Evolutionary conservation across 2,888 invertebrate genomes (phyloP).

Genomic region (Eustalomyia histrio): DNA sequence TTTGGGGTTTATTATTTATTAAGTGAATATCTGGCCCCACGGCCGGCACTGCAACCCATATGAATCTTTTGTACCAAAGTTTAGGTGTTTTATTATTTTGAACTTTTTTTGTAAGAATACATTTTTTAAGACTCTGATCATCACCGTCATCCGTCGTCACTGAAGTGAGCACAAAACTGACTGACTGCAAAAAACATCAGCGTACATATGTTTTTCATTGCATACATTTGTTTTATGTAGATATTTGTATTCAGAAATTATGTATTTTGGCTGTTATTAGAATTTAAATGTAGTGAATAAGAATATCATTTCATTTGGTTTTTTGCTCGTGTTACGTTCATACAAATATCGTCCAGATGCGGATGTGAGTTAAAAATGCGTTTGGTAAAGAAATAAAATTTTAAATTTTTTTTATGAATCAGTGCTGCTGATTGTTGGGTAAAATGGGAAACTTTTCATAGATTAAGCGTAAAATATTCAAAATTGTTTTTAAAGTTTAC

Average conservation of each 20-base stretch:
- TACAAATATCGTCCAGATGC: slow-evolving; percentile 50
- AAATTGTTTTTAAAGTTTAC: no score
- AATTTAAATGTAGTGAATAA: slow-evolving; percentile 7
- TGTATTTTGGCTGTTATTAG: not conserved
- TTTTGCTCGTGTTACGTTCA: not conserved
- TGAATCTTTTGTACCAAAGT: no score
- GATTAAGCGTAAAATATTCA: no score
- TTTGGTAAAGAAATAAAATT: no score
- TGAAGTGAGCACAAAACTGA: slow-evolving; percentile 18
- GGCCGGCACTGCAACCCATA: no score
- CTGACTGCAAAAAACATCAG: not conserved
- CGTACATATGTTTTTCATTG: slow-evolving; percentile 34
- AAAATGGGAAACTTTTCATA: not conserved
- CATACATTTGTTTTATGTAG: slow-evolving; percentile 13
- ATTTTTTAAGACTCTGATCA: not conserved
- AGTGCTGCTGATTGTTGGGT: not conserved
- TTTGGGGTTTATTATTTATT: no score
- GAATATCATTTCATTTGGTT: not conserved
- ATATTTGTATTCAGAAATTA: not conserved
- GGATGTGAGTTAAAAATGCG: slow-evolving; percentile 51
- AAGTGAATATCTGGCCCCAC: no score
- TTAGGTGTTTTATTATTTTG: no score
- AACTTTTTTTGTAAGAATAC: not conserved
- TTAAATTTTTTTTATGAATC: not conserved
- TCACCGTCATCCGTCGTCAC: slow-evolving; percentile 26